phyloP scores from a whole-genome alignment of 2,888 invertebrate genomes.

The Thelaira solivaga region DNA sequence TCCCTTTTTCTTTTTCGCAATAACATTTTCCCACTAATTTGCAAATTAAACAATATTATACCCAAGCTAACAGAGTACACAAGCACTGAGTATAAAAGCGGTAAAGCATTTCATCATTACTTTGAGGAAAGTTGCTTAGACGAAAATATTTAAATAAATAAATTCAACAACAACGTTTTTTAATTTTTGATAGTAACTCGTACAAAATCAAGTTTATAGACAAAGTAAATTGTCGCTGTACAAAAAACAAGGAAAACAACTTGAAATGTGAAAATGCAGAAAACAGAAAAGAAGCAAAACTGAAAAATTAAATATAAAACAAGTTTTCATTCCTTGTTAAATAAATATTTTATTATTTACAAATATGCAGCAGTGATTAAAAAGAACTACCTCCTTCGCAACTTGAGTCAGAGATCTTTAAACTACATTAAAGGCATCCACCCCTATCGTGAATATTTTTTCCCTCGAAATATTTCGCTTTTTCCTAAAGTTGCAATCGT shows the following conservation, averaged over 20 bases:
- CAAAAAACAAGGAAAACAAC: neutral
- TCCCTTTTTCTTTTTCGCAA: neutral
- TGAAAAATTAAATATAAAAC: neutral
- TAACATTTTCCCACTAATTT: conserved; percentile 22
- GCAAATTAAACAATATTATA: conserved; percentile 12
- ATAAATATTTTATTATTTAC: conserved; percentile 16
- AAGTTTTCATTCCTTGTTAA: conserved; percentile 8
- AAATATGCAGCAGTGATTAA: neutral
- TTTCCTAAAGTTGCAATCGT: no score
- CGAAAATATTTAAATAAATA: neutral
- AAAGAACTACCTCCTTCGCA: no score
- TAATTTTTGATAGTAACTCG: no score
- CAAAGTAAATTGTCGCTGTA: neutral
- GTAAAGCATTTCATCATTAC: conserved; percentile 9
- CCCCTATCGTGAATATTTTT: no score
- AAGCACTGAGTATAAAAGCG: neutral
- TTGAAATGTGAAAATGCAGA: neutral
- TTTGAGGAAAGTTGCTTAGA: neutral
- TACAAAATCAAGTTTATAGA: neutral
- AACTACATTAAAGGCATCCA: no score
- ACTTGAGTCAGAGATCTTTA: no score
- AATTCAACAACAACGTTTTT: no score
- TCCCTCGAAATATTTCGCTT: no score
- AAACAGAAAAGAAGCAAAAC: neutral
- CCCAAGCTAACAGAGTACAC: neutral